These are phyloP conservation scores for Emberiza fucata DNA, from an alignment of 2,113 vertebrate genomes.

Conservation along the genomic window DNA sequence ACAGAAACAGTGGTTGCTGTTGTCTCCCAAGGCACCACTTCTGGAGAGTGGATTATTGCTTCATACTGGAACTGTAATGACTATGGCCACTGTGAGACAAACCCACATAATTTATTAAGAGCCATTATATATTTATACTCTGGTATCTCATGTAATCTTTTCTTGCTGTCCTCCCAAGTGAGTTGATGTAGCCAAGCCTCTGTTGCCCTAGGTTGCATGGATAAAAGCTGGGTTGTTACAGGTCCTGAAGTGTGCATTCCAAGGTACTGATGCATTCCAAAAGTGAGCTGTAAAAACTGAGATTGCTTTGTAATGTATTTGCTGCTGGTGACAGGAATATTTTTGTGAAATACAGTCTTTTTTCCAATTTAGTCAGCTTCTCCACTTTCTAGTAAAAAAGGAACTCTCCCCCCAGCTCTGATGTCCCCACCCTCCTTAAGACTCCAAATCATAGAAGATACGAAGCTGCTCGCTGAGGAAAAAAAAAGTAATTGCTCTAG, in stretches of 20 bases:
- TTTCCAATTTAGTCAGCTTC: background rate
- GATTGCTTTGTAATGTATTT: background rate
- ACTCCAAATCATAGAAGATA: background rate
- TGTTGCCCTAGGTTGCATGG: background rate
- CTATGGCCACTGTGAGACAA: background rate
- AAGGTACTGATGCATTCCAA: background rate
- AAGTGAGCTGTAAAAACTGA: background rate
- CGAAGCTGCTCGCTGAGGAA: background rate
- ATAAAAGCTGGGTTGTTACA: background rate
- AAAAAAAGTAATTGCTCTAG: background rate
- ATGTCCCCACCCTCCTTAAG: rapidly evolving
- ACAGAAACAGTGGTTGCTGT: rapidly evolving
- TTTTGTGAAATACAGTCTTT: background rate
- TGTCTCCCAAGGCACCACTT: background rate
- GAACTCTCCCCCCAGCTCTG: rapidly evolving
- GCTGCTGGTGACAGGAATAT: background rate
- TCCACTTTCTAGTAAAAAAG: background rate
- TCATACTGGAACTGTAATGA: background rate
- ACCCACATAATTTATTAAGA: background rate
- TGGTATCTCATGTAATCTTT: background rate
- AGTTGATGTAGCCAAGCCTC: background rate
- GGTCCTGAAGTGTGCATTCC: background rate
- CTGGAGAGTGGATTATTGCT: background rate
- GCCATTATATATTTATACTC: background rate
- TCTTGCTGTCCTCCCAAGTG: background rate